Percentiles rank a stretch among this genome's conserved stretches.
These are phyloP conservation scores for Avahi laniger DNA, from an alignment of 2,797 vertebrate species.

Conservation along the genomic window DNA sequence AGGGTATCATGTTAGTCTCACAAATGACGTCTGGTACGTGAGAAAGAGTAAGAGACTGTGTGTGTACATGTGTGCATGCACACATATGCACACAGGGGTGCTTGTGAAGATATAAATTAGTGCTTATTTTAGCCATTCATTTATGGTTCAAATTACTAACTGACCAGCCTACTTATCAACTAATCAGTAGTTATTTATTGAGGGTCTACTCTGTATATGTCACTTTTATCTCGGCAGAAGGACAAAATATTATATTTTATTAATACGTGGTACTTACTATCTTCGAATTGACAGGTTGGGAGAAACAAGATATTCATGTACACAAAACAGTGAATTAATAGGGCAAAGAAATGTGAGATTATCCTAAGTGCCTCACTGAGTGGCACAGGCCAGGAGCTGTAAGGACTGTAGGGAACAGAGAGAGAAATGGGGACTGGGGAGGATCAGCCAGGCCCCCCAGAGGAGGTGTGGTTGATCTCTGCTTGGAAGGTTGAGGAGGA, in stretches of 20 bases:
- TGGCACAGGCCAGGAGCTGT: neutral
- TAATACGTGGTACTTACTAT: neutral
- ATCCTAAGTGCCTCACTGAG: neutral
- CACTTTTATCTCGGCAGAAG: neutral
- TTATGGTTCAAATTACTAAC: conserved; percentile 24
- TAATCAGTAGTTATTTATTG: neutral
- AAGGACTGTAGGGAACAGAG: neutral
- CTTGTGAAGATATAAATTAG: neutral
- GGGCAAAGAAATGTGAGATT: neutral
- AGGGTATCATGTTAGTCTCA: neutral
- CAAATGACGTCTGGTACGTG: neutral
- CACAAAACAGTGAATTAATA: neutral
- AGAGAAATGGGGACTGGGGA: neutral
- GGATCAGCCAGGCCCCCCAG: neutral
- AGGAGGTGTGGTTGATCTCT: neutral
- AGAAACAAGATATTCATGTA: neutral
- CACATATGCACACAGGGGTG: neutral
- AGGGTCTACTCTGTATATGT: neutral
- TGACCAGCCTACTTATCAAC: neutral
- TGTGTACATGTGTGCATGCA: accelerated
- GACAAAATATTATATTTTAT: neutral
- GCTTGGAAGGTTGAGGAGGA: neutral
- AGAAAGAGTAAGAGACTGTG: too few species aligned
- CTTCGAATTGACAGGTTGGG: neutral
- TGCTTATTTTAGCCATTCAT: neutral